Evolutionary conservation across 2,113 vertebrate genomes (phyloP).

Genomic region (Miniopterus natalensis): DNA sequence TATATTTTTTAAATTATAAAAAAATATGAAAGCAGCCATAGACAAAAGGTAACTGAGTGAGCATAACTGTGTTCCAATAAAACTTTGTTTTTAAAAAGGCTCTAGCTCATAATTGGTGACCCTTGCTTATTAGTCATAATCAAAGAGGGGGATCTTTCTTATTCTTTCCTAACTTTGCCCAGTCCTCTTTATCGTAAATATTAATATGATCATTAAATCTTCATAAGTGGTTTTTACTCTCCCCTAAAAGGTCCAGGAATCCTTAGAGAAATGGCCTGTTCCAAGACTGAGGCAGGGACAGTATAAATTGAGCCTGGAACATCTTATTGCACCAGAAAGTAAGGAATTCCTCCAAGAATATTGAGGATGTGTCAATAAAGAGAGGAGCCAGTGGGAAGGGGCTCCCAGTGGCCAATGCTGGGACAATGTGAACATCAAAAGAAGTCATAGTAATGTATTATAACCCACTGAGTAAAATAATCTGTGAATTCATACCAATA

Average conservation of each 20-base stretch:
- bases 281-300: not conserved
- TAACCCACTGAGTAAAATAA: not conserved
- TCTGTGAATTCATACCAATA: not conserved
- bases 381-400: not conserved
- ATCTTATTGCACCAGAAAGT: not conserved
- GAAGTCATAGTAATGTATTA: not conserved
- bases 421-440: not conserved
- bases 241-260: not conserved
- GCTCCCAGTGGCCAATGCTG: not conserved
- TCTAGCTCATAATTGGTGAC: not conserved
- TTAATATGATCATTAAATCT: constrained; percentile 14
- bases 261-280: constrained; percentile 27
- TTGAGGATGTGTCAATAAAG: not conserved
- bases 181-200: constrained; percentile 35
- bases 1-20: too few species aligned
- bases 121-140: not conserved
- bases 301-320: constrained; percentile 18
- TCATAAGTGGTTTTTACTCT: not conserved
- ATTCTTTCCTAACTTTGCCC: not conserved
- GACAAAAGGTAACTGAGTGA: not conserved
- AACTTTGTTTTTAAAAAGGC: not conserved
- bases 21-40: not conserved
- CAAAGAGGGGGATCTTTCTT: not conserved
- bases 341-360: constrained; percentile 26
- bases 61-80: not conserved